Evolutionary conservation across 2,888 invertebrate genomes (phyloP).

Genomic region (Hydropsyche betteni): DNA sequence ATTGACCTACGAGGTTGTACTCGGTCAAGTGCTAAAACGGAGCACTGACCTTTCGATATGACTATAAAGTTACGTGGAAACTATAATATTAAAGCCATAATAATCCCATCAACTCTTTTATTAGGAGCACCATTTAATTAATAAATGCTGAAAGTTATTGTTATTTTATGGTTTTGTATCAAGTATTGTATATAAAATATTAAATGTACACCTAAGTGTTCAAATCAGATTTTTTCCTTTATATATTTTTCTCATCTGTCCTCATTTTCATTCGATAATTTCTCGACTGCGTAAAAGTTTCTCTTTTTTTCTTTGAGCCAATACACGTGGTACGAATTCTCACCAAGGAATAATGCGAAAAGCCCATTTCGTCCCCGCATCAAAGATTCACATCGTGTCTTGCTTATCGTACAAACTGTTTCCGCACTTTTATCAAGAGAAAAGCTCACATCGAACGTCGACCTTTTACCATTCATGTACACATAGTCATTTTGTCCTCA

Average conservation of each 20-base stretch:
- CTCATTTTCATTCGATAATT: constrained; percentile 12
- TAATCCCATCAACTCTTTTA: not conserved
- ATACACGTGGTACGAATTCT: constrained; percentile 19
- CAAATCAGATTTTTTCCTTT: not conserved
- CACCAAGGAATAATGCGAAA: constrained; percentile 1
- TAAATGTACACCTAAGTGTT: not conserved
- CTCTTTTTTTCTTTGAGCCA: not conserved
- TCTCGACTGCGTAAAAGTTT: not conserved
- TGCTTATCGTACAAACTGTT: constrained; percentile 26
- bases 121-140: not conserved
- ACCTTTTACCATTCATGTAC: not conserved
- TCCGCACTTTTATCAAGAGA: constrained; percentile 13
- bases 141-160: not conserved
- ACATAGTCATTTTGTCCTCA: not conserved
- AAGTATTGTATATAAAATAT: no score
- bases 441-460: constrained; percentile 3
- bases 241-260: constrained; percentile 10
- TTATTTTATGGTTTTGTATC: no score
- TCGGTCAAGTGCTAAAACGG: constrained; percentile 23
- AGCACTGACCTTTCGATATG: constrained; percentile 2
- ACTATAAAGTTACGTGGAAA: not conserved
- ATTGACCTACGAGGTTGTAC: not conserved
- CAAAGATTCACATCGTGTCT: constrained; percentile 12
- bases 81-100: not conserved
- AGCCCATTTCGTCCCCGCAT: constrained; percentile 19